Conservation (phyloP, 2,113 vertebrate species). For the Opisthocomus hoazin region DNA sequence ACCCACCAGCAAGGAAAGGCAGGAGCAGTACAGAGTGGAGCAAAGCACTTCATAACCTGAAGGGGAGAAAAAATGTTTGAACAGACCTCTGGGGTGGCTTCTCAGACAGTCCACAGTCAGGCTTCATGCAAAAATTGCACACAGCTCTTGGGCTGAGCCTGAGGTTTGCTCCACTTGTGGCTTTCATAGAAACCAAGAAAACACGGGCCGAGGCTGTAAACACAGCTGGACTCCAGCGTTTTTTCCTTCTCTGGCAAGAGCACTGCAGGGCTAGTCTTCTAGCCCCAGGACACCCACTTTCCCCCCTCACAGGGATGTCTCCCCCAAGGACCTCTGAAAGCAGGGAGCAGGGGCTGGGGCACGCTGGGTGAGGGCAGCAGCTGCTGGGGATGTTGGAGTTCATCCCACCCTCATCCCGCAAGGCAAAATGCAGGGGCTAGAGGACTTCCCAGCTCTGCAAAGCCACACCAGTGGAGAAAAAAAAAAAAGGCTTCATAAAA, state of each 20-base stretch:
- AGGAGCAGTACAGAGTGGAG: not conserved
- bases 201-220: not conserved
- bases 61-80: not conserved
- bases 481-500: not conserved
- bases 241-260: not conserved
- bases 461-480: not conserved
- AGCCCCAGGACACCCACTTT: not conserved
- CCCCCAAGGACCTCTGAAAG: not conserved
- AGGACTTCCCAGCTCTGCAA: not conserved
- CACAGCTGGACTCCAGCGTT: not conserved
- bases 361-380: fast-evolving
- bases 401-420: not conserved
- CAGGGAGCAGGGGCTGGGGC: not conserved
- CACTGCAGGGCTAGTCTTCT: fast-evolving
- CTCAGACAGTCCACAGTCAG: not conserved
- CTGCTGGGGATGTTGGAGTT: not conserved
- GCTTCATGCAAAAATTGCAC: not conserved
- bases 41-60: not conserved
- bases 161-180: not conserved
- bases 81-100: not conserved
- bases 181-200: not conserved
- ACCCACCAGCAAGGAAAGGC: fast-evolving
- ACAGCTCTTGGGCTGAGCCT: not conserved
- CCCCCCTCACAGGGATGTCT: not conserved
- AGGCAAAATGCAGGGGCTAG: not conserved